Conservation (phyloP, 2,888 invertebrate species). For the Lamellibrachia columna region DNA sequence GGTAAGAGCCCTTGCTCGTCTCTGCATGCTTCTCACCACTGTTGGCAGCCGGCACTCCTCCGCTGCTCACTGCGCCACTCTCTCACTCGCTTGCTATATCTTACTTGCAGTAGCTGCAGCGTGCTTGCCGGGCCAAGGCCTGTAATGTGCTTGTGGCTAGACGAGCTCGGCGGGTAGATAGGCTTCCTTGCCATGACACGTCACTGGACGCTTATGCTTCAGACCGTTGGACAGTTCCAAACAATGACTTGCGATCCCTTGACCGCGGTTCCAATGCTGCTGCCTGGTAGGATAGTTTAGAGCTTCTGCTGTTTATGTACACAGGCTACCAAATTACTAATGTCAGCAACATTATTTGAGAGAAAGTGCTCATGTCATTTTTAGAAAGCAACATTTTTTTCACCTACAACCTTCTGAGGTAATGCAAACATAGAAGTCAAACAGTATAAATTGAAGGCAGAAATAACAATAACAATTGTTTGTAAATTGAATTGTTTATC, state of each 20-base stretch:
- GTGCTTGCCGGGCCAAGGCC: not conserved
- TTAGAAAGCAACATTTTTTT: not conserved
- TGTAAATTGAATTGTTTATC: too few relatives aligned
- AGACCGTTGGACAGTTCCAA: not conserved
- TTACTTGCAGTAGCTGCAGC: not conserved
- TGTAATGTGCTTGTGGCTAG: not conserved
- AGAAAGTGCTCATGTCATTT: not conserved
- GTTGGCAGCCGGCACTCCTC: not conserved
- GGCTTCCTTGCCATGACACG: not conserved
- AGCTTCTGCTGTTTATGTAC: not conserved
- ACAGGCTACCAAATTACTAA: not conserved
- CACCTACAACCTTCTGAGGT: not conserved
- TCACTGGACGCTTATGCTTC: not conserved
- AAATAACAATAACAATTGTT: too few relatives aligned
- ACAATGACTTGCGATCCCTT: not conserved
- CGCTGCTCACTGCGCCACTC: not conserved
- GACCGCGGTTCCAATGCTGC: not conserved
- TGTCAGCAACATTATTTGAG: not conserved
- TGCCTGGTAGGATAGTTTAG: not conserved
- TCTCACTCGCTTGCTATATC: conserved; percentile 10
- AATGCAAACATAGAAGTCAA: not conserved
- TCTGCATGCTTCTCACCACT: not conserved
- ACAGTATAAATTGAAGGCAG: too few relatives aligned
- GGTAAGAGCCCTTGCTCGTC: conserved; percentile 18
- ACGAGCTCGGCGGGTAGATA: not conserved